Conservation (phyloP, 2,797 vertebrate genomes). For the Microctenopoma lineatum region DNA sequence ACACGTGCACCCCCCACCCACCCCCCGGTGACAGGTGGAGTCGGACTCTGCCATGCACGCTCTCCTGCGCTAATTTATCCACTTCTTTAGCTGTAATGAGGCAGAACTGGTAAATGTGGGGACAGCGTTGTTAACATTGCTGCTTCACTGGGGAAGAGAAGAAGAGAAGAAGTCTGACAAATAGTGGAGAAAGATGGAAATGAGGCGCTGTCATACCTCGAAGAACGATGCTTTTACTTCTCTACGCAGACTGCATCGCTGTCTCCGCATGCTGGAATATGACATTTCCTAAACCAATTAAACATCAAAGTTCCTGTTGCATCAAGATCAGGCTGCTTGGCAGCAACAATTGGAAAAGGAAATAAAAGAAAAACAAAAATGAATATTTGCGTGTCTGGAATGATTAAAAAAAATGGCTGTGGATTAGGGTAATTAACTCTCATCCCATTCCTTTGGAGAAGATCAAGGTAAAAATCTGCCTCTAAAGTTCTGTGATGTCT, state of each 20-base stretch:
- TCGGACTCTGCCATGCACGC: constrained; percentile 64
- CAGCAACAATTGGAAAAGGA: constrained; percentile 36
- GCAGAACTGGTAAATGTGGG: constrained; percentile 84
- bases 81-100: constrained; percentile 83
- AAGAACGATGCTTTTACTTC: constrained; percentile 69
- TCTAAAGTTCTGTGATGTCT: constrained; percentile 31
- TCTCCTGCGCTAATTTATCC: constrained; percentile 80
- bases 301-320: constrained; percentile 66
- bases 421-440: constrained; percentile 52
- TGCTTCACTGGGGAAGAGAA: constrained; percentile 74
- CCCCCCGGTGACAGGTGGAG: constrained; percentile 75
- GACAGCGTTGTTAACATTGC: constrained; percentile 82
- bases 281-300: constrained; percentile 77
- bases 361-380: constrained; percentile 42
- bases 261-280: constrained; percentile 52
- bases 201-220: constrained; percentile 74
- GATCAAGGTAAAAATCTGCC: constrained; percentile 36
- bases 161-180: constrained; percentile 70
- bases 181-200: constrained; percentile 73
- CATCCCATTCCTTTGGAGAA: constrained; percentile 30
- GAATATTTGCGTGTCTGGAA: constrained; percentile 29
- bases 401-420: constrained; percentile 22
- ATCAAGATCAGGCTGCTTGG: constrained; percentile 58
- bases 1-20: constrained; percentile 54
- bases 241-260: constrained; percentile 53